phyloP scores from a whole-genome alignment of 2,113 vertebrate genomes.

The Dicerorhinus sumatrensis region DNA sequence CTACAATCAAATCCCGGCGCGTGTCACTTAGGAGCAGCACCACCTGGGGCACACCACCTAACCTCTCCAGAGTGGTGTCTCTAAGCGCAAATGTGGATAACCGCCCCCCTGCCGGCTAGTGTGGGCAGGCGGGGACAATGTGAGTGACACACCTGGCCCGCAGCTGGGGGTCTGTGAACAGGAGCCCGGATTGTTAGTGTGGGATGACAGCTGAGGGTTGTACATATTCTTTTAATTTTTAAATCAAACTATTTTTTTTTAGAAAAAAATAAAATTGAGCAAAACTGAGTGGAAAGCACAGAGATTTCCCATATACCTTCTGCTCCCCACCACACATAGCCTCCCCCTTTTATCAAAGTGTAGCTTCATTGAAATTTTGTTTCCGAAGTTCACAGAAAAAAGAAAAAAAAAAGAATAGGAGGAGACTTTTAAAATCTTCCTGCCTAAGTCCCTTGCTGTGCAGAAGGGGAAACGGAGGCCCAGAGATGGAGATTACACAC shows the following conservation, averaged over 20 bases:
- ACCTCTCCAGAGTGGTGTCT: background rate
- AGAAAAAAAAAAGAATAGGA: background rate
- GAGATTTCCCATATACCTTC: background rate
- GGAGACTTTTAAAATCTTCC: background rate
- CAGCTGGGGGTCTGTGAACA: too few species aligned
- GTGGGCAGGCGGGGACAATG: too few species aligned
- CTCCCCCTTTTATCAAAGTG: background rate
- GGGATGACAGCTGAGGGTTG: background rate
- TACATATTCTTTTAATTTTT: background rate
- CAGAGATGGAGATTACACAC: background rate
- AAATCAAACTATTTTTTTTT: background rate
- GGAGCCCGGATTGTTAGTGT: background rate
- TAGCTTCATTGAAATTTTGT: background rate
- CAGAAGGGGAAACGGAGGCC: background rate
- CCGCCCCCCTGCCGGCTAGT: rapidly evolving
- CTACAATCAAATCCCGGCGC: too few species aligned
- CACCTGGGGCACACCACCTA: background rate
- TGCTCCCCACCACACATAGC: background rate
- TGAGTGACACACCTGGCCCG: background rate
- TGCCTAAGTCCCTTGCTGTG: background rate
- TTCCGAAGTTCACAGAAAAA: background rate
- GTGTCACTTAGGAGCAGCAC: rapidly evolving
- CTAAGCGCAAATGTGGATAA: too few species aligned
- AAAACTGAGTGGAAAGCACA: background rate
- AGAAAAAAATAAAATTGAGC: background rate